phyloP scores from a whole-genome alignment of 2,888 invertebrate genomes.

The Stomorhina lunata region DNA sequence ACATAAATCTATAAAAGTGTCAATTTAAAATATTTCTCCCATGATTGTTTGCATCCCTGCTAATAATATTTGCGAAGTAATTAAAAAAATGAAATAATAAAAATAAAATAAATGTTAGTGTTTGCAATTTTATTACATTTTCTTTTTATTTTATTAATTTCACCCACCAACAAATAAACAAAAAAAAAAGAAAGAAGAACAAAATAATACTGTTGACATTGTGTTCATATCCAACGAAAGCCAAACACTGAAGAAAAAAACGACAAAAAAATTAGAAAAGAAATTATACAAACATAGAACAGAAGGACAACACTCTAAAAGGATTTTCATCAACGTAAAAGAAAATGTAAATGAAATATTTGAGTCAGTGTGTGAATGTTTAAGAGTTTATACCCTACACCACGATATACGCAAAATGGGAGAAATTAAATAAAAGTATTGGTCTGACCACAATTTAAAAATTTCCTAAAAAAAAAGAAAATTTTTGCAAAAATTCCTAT shows the following conservation, averaged over 20 bases:
- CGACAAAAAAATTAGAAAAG: not conserved
- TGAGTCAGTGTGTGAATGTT: not conserved
- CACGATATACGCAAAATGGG: no score
- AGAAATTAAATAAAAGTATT: no score
- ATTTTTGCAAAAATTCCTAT: no score
- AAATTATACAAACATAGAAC: not conserved
- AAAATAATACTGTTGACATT: constrained; percentile 17
- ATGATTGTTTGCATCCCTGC: not conserved
- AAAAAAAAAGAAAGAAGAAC: not conserved
- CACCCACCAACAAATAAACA: not conserved
- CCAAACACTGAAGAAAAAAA: not conserved
- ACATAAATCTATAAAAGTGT: not conserved
- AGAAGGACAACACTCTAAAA: not conserved
- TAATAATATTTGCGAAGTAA: constrained; percentile 5
- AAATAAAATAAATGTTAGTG: constrained; percentile 1
- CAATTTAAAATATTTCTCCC: not conserved
- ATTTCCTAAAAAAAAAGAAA: no score
- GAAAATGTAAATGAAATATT: constrained; percentile 2
- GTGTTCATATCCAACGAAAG: not conserved
- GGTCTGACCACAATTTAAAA: no score
- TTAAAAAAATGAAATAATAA: constrained; percentile 8
- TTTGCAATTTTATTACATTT: constrained; percentile 1
- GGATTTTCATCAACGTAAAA: constrained; percentile 14
- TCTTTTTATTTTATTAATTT: not conserved
- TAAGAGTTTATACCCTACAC: no score